Base-by-base conservation (phyloP, 1,140 invertebrate species). In the Watersipora subatra region DNA sequence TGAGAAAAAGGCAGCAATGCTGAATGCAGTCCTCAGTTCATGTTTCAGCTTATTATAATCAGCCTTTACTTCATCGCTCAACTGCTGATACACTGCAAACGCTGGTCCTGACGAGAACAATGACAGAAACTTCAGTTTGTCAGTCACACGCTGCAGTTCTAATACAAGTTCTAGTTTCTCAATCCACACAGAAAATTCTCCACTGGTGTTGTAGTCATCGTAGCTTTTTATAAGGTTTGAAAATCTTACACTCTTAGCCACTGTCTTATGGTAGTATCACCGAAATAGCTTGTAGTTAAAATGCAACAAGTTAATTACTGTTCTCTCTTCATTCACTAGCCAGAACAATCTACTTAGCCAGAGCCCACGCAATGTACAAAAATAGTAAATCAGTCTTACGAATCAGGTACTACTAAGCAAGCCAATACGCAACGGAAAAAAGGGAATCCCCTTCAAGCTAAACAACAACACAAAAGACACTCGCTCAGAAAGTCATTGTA, bases 141-240 rank as follows among this genome's bases (percentile, higher is more conserved):
- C 58, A 12, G 58, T 59, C 22, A 7, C 58, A 12, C 27, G 7
- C 58, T 59, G 58, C 22, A 59, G 22, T 22, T 59, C 58, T 59
- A 22, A 7, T 22, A 59, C 58, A 22, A 59, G 58, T 22, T 59
- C 58, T 25, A 59, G 22, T 59, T 28, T 24, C 58, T 25, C 58
- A 59, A 59, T 59, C 58, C 58, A 28, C 27, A 28, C 58, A 24
- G 22, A 24, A 22, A 59, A 59, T 17, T 59, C 58, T 59, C 27
- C 58, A 24, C 58, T 59, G 7, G 17, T 22, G 58, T 59, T 46
- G 7, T 46, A n/a, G n/a, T 46, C 34, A 12, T 46, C 34, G n/a
- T 46, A 46, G 34, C n/a, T 46, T 46, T 46, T 46, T 46, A 46
- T 46, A 12, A 46, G 7, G n/a, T 46, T n/a, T n/a, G 34, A 46